Evolutionary conservation across 2,797 vertebrate species (phyloP), one percentile per base, ranked within the genome.

Genomic region (Staurois parvus): DNA sequence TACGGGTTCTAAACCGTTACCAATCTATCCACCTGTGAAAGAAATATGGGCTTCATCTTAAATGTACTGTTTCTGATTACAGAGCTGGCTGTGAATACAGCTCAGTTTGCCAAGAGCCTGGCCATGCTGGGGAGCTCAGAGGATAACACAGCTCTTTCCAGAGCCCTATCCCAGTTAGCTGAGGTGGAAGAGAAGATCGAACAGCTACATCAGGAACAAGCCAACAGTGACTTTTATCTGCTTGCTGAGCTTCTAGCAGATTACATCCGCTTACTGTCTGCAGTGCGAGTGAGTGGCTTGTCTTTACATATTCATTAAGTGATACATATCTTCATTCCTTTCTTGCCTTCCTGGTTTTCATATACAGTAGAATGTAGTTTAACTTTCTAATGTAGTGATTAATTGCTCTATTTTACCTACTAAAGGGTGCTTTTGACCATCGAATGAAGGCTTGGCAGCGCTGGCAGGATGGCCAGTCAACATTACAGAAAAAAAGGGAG

Each of bases 121-220:
- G 98, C 98, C 84, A 99, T 99, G 98, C 92, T 99, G 83, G 98
- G 98, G 66, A 99, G 97, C 87, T 98, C 98, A 0, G 98, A 99
- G 93, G 98, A 99, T 93, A 99, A 99, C 95, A 99, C 98, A 0
- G 98, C 98, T 0, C 93, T 99, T 72, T 99, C 98, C 4, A 93
- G 98, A 0, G 98, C 98, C 0, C 95, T 99, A 28, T 98, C 97
- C 70, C 98, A 99, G 90, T 95, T 99, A 92, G 97, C 98, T 0
- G 98, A 99, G 91, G 97, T 99, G 90, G 98, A 99, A 90, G 98
- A 99, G 90, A 98, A 97, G 92, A 97, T 99, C 7, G 98, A 99
- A 89, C 97, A 97, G 93, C 92, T 99, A 19, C 97, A 99, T 90
- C 97, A 98, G 83, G 97, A 99, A 11, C 98, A 99, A 89, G 97